Evolutionary conservation across 2,888 invertebrate species (phyloP).

Genomic region (Drosophila suboccidentalis): DNA sequence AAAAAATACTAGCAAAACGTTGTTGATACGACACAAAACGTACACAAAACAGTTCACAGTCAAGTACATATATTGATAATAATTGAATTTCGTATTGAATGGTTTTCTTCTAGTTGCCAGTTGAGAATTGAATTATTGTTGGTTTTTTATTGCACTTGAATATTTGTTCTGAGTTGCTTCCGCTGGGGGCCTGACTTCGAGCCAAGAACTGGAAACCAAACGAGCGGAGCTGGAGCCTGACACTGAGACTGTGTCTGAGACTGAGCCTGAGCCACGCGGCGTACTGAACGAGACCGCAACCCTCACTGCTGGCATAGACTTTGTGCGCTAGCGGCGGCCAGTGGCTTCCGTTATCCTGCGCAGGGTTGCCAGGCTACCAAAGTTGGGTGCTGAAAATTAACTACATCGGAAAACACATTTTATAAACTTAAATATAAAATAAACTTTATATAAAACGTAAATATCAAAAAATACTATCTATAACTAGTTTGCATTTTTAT

Average conservation of each 20-base stretch:
- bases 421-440: not conserved
- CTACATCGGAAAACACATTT: not conserved
- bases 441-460: not conserved
- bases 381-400: not conserved
- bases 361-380: conserved; percentile 48
- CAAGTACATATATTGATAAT: conserved; percentile 22
- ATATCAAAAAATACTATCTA: not conserved
- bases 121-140: conserved; percentile 42
- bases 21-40: conserved; percentile 2
- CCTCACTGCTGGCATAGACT: conserved; percentile 70
- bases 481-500: not conserved
- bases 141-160: conserved; percentile 14
- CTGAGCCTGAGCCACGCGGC: conserved; percentile 61
- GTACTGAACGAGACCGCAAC: conserved; percentile 76
- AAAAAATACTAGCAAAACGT: conserved; percentile 44
- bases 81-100: conserved; percentile 27
- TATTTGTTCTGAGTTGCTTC: conserved; percentile 16
- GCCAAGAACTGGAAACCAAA: conserved; percentile 11
- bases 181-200: conserved; percentile 38
- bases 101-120: conserved; percentile 17
- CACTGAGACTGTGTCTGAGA: conserved; percentile 29
- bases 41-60: conserved; percentile 40
- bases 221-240: conserved; percentile 28
- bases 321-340: conserved; percentile 36
- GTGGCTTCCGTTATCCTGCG: conserved; percentile 30